Conservation (phyloP, 2,888 invertebrate genomes). For the Sepioteuthis lessoniana region DNA sequence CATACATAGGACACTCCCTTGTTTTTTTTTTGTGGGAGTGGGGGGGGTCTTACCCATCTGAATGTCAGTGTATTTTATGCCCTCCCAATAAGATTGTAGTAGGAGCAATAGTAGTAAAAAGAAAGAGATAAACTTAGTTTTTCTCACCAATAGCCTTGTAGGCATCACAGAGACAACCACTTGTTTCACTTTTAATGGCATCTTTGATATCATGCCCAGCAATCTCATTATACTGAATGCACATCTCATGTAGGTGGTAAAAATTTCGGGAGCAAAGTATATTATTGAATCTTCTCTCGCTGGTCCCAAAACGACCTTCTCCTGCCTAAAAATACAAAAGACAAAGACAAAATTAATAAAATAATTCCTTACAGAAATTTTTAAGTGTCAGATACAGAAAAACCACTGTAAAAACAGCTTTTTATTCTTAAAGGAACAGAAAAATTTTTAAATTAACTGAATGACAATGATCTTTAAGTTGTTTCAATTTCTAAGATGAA, state of each 20-base stretch:
- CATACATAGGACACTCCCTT: no score
- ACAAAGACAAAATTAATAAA: not conserved
- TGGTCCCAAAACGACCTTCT: slow-evolving; percentile 66
- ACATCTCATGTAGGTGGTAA: slow-evolving; percentile 64
- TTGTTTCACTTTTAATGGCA: slow-evolving; percentile 63
- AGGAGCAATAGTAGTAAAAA: not conserved
- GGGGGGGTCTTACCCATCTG: no score
- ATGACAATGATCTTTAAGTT: no score
- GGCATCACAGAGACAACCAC: slow-evolving; percentile 63
- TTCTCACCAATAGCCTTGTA: slow-evolving; percentile 65
- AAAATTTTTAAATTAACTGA: no score
- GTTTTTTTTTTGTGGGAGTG: no score
- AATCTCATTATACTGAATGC: slow-evolving; percentile 63
- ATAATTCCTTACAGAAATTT: no score
- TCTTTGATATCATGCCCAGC: slow-evolving; percentile 64
- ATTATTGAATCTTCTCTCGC: slow-evolving; percentile 67
- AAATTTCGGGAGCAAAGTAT: slow-evolving; percentile 64
- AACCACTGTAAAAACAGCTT: no score
- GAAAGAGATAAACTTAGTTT: not conserved
- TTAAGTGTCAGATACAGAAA: no score
- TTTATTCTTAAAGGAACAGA: no score
- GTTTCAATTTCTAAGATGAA: no score
- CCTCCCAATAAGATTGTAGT: no score
- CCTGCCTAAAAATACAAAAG: slow-evolving; percentile 63
- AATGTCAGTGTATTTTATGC: no score